A percentile compares a stretch with the other conserved stretches of the same genome.
These are phyloP conservation scores for Leptarthrus brevirostris DNA, from an alignment of 2,888 invertebrate genomes.

Conservation along the genomic window DNA sequence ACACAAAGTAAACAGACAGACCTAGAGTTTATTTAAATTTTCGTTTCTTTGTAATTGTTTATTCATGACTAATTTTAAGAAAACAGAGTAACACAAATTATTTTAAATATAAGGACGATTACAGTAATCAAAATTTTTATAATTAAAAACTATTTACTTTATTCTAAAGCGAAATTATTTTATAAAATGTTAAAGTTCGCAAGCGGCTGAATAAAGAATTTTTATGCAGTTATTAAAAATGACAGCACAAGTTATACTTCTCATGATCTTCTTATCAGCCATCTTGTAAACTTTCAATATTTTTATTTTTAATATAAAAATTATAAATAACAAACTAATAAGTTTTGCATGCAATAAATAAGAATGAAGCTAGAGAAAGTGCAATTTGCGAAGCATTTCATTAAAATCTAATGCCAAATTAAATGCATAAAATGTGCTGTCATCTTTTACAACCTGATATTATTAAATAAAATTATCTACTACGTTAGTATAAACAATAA, in stretches of 20 bases:
- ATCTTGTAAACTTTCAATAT: constrained; percentile 58
- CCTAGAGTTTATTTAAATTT: no score
- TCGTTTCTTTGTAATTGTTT: no score
- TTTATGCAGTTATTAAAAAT: not conserved
- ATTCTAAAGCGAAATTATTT: not conserved
- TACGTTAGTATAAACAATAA: not conserved
- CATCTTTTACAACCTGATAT: constrained; percentile 1
- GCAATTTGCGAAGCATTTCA: constrained; percentile 60
- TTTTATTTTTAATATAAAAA: not conserved
- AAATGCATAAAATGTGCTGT: constrained; percentile 42
- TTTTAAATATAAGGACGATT: no score
- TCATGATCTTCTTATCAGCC: constrained; percentile 55
- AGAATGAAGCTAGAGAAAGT: constrained; percentile 51
- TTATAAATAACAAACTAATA: not conserved
- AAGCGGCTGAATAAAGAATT: constrained; percentile 40
- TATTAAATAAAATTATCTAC: not conserved
- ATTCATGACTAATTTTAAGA: no score
- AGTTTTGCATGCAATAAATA: not conserved
- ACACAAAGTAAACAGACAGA: no score
- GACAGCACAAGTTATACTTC: constrained; percentile 51
- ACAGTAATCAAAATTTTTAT: no score
- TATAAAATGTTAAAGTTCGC: constrained; percentile 15
- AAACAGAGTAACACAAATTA: no score
- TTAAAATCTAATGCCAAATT: constrained; percentile 51
- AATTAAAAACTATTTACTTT: no score